A percentile compares a stretch with the other conserved stretches of the same genome.
These are phyloP conservation scores for Marmota flaviventris DNA, from an alignment of 2,113 vertebrate genomes.

Conservation along the genomic window DNA sequence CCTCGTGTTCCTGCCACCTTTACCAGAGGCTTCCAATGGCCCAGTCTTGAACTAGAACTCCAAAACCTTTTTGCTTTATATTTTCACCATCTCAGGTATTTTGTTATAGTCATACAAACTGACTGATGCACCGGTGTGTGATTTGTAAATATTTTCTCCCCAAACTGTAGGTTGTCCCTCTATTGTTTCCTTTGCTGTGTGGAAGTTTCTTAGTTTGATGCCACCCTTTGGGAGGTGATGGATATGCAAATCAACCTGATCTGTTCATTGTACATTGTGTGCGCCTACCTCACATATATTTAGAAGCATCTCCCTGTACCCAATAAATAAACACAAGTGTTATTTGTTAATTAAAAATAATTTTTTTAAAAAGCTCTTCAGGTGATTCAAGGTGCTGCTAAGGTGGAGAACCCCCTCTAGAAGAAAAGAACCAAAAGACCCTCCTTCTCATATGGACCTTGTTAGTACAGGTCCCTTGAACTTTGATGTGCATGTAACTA, in stretches of 20 bases:
- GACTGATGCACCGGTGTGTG: not conserved
- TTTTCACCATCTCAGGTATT: not conserved
- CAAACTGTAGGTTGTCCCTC: not conserved
- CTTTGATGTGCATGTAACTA: too few relatives aligned
- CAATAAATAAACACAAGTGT: not conserved
- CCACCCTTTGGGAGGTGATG: not conserved
- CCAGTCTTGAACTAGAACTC: not conserved
- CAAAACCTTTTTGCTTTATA: not conserved
- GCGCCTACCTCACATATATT: too few relatives aligned
- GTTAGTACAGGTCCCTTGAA: too few relatives aligned
- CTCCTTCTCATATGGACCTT: too few relatives aligned
- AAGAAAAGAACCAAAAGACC: not conserved
- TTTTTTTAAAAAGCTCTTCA: not conserved
- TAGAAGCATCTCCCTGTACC: not conserved
- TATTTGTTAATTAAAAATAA: not conserved
- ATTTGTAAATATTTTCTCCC: not conserved
- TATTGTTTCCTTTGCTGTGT: not conserved
- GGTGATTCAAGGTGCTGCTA: not conserved
- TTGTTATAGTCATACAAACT: not conserved
- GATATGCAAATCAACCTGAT: not conserved
- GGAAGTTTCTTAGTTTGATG: not conserved
- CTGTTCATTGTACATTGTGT: not conserved
- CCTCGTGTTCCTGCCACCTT: not conserved
- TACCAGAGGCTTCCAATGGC: not conserved
- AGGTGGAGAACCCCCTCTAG: not conserved